phyloP scores from a whole-genome alignment of 1,140 invertebrate species.

The Micrasema minimum region DNA sequence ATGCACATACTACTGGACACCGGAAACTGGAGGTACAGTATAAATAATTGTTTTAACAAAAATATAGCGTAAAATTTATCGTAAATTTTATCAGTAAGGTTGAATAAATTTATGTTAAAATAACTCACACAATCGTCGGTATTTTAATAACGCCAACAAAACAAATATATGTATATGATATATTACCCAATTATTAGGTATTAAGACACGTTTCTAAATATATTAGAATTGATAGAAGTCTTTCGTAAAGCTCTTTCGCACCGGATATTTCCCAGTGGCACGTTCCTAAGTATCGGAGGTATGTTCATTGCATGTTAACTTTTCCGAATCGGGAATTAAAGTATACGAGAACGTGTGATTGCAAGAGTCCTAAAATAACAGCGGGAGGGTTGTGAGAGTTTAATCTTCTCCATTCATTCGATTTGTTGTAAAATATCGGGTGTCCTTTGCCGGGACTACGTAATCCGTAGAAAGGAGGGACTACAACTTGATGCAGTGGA shows the following conservation, averaged over 20 bases:
- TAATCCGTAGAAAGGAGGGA: slow-evolving; percentile 35
- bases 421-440: slow-evolving; percentile 49
- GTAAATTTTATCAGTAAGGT: too few relatives aligned
- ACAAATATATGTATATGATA: too few relatives aligned
- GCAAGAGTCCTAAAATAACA: slow-evolving; percentile 49
- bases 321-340: slow-evolving; percentile 16
- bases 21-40: too few relatives aligned
- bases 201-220: too few relatives aligned
- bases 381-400: slow-evolving; percentile 14
- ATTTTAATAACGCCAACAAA: too few relatives aligned
- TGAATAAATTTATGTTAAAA: too few relatives aligned
- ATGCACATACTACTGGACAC: too few relatives aligned
- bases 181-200: too few relatives aligned
- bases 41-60: too few relatives aligned
- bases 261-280: slow-evolving; percentile 10
- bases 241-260: neutral
- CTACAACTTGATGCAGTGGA: neutral
- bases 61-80: too few relatives aligned
- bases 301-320: slow-evolving; percentile 16
- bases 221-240: too few relatives aligned
- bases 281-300: neutral
- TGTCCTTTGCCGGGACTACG: slow-evolving; percentile 31
- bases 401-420: slow-evolving; percentile 44
- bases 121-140: too few relatives aligned
- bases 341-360: slow-evolving; percentile 24